Evolutionary conservation across 2,797 vertebrate genomes (phyloP), one percentile per base, ranked within the genome.

Genomic region (Crocidura indochinensis): DNA sequence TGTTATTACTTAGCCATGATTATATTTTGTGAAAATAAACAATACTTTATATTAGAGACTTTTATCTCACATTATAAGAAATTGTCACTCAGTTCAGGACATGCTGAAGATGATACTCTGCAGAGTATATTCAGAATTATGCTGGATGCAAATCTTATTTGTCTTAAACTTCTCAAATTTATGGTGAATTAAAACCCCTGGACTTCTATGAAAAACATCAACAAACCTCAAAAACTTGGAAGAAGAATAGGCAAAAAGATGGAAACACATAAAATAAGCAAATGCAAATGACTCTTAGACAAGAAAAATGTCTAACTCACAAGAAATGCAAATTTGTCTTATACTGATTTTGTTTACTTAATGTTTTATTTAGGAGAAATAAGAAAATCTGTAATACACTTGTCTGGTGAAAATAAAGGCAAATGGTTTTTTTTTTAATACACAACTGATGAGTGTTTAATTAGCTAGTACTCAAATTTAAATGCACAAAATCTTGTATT

Each of bases 111-210:
- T 38, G 38, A 38, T 38, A 38, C 83, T 96, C 22, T 82, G 90
- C 62, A 92, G 91, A 94, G 69, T 95, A 95, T 96, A 95, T 93
- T 88, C 26, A 83, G 79, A 89, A 94, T 81, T 97, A 77, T 67
- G 71, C 0, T 95, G 73, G 67, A 64, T 86, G 5, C 95, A 96
- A 92, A 56, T 93, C 67, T 88, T 90, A 95, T 95, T 95, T 96
- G 22, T 11, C 72, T 80, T 73, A 90, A 71, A 95, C 94, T 97
- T 91, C 94, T 82, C 83, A 93, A 95, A 87, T 71, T 67, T 8
- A 65, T 96, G 94, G 93, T 92, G 65, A 84, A 49, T 76, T 87
- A 87, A 91, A 95, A 73, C 76, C 78, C 86, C 71, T 60, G 29
- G 22, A 84, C 19, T 82, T 29, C 4, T 56, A 15, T 56, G 53